phyloP scores from a whole-genome alignment of 2,113 vertebrate species.

The Melanerpes aurifrons region DNA sequence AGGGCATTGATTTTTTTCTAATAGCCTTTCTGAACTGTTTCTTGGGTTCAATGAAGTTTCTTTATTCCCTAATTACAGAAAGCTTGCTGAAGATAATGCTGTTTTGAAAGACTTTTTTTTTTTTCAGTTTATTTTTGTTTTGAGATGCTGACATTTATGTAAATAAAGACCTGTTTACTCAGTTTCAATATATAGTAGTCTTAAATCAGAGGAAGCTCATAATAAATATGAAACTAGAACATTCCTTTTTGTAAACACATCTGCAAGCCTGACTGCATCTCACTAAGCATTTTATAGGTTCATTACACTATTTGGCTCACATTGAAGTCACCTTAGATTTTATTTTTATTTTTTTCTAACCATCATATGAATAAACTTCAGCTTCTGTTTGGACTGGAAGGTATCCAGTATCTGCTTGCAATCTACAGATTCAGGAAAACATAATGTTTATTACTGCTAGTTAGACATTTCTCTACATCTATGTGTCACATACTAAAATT shows the following conservation, averaged over 20 bases:
- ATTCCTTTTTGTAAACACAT: slow-evolving; percentile 75
- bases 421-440: slow-evolving; percentile 17
- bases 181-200: slow-evolving; percentile 72
- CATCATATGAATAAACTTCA: slow-evolving; percentile 65
- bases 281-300: slow-evolving; percentile 80
- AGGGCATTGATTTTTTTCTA: slow-evolving; percentile 73
- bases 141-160: slow-evolving; percentile 57
- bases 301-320: slow-evolving; percentile 77
- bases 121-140: slow-evolving; percentile 44
- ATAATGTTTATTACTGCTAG: background rate
- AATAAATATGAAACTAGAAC: slow-evolving; percentile 75
- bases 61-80: slow-evolving; percentile 69
- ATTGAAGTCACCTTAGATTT: slow-evolving; percentile 79
- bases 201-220: slow-evolving; percentile 76
- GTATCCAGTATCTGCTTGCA: slow-evolving; percentile 33
- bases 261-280: slow-evolving; percentile 77
- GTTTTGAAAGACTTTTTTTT: slow-evolving; percentile 21
- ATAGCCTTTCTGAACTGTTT: slow-evolving; percentile 67
- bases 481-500: background rate
- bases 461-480: background rate
- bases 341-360: slow-evolving; percentile 63
- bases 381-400: slow-evolving; percentile 66
- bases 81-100: slow-evolving; percentile 44
- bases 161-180: slow-evolving; percentile 74
- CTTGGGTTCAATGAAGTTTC: slow-evolving; percentile 53